Conservation (phyloP, 2,113 vertebrate species). For the Malurus elegans region DNA sequence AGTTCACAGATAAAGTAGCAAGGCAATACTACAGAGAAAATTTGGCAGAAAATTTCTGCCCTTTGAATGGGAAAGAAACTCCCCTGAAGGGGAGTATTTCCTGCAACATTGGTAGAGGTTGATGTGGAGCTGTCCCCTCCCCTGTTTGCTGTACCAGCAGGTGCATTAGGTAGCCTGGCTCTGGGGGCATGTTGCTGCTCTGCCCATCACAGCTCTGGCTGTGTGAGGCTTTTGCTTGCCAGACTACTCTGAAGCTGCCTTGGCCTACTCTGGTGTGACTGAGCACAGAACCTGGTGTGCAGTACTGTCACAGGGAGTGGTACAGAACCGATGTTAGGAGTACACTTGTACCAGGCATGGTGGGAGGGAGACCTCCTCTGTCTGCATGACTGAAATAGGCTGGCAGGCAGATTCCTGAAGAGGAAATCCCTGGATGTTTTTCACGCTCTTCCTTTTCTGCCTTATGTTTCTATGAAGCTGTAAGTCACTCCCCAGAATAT, state of each 20-base stretch:
- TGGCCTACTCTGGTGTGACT: not conserved
- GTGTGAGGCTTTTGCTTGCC: not conserved
- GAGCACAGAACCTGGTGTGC: not conserved
- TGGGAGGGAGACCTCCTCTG: not conserved
- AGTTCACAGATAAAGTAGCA: not conserved
- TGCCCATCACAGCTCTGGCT: not conserved
- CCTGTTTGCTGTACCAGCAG: not conserved
- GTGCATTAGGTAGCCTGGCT: not conserved
- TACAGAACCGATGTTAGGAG: not conserved
- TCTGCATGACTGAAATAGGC: not conserved
- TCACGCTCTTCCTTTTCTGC: not conserved
- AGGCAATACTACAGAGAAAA: not conserved
- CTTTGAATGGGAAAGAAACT: not conserved
- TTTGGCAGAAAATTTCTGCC: not conserved
- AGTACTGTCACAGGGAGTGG: not conserved
- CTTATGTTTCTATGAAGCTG: not conserved
- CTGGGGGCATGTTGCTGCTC: fast-evolving
- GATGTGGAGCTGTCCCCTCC: not conserved
- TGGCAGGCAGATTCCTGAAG: not conserved
- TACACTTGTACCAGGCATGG: fast-evolving
- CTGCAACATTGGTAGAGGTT: not conserved
- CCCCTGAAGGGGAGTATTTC: not conserved
- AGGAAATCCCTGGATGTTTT: not conserved
- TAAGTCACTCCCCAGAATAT: not conserved
- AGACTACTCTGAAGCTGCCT: not conserved